Base-by-base conservation (phyloP, 2,797 vertebrate species). In the Vespertilio murinus region DNA sequence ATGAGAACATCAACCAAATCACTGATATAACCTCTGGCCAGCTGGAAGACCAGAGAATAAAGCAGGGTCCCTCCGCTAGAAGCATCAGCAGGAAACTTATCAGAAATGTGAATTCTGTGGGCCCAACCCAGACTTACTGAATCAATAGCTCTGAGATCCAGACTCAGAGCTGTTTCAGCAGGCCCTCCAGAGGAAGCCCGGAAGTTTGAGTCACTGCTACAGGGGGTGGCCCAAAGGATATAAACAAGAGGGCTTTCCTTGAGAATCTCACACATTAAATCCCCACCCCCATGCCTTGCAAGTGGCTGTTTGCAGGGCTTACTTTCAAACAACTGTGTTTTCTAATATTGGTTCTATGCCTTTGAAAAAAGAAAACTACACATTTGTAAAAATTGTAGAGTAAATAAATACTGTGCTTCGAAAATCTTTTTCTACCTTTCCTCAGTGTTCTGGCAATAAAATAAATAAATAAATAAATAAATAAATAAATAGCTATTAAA, bases 361-460 rank as follows among this genome's bases (percentile, higher is more conserved):
- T 97, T 92, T 94, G 86, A 92, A 77, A 85, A 77, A 85, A 49
- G 13, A 61, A 75, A 40, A 86, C 70, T 56, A 94, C 73, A 87
- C 64, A 83, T 94, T 96, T 90, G 90, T 96, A 93, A 93, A 96
- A 95, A 95, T 90, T 95, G 97, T 96, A 96, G 89, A 96, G 42
- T 6, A 8, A 13, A 91, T 91, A 90, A 97, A 96, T 91, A 78
- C 0, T 0, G 90, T 52, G 84, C 52, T 84, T 94, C 82, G 86
- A 64, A 95, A 96, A 88, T 90, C 83, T 95, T 96, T 94, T 94
- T 84, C 28, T 89, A 86, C 95, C 89, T 91, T 86, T 95, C 88
- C 93, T 96, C 86, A 89, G 52, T 64, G 94, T 33, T 83, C 52
- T 17, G 54, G 91, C 54, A 18, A 49, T 16, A 59, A 2, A 45